A percentile compares a stretch with the other conserved stretches of the same genome.
Conservation (phyloP, 2,113 vertebrate species). For the Melanerpes formicivorus region DNA sequence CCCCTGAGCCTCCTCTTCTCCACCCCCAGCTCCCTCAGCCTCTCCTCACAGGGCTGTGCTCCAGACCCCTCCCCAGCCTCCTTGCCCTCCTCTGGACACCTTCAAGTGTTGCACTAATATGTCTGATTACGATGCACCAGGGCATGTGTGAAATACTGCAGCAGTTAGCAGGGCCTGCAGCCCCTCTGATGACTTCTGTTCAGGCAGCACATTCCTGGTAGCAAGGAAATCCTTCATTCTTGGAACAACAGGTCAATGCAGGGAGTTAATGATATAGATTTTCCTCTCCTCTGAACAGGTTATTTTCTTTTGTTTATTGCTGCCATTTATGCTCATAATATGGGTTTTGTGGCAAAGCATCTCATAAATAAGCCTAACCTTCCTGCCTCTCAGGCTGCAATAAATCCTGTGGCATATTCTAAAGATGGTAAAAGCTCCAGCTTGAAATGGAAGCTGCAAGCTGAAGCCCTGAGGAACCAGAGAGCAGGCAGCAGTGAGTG, state of each 20-base stretch:
- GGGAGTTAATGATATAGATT: background rate
- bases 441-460: background rate
- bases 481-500: background rate
- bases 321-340: background rate
- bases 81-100: too few relatives aligned
- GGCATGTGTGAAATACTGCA: background rate
- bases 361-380: constrained; percentile 17
- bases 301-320: constrained; percentile 37
- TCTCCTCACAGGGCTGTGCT: too few relatives aligned
- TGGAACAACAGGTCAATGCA: background rate
- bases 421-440: background rate
- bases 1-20: too few relatives aligned
- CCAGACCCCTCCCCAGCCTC: too few relatives aligned
- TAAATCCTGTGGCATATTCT: background rate
- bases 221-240: constrained; percentile 27
- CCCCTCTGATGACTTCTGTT: constrained; percentile 13
- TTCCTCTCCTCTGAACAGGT: background rate
- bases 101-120: too few relatives aligned
- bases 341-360: background rate
- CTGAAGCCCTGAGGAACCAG: background rate
- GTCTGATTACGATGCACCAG: background rate
- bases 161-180: background rate
- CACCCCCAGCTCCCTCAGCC: too few relatives aligned
- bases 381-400: background rate
- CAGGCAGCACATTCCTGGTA: background rate